phyloP scores from a whole-genome alignment of 2,888 invertebrate genomes.

The Mimas tiliae region DNA sequence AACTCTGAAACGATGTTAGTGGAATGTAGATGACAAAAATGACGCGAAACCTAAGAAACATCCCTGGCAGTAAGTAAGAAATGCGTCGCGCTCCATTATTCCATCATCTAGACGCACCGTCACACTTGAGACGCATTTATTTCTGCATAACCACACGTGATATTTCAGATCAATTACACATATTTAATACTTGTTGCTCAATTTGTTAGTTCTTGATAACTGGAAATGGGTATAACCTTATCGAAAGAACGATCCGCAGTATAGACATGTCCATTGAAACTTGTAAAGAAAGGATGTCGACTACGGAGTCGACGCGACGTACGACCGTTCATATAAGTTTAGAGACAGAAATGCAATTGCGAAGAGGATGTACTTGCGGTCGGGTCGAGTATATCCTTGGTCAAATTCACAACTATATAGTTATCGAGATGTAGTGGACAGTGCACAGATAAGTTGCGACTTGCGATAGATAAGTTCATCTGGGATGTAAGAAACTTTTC shows the following conservation, averaged over 20 bases:
- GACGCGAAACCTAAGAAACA: neutral
- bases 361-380: slow-evolving; percentile 6
- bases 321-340: slow-evolving; percentile 18
- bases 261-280: neutral
- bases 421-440: slow-evolving; percentile 9
- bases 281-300: slow-evolving; percentile 1
- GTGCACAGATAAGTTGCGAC: neutral
- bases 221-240: slow-evolving; percentile 30
- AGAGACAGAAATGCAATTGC: slow-evolving; percentile 22
- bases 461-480: slow-evolving; percentile 14
- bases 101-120: slow-evolving; percentile 41
- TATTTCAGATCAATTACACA: slow-evolving; percentile 37
- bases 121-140: slow-evolving; percentile 59
- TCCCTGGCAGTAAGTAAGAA: slow-evolving; percentile 50
- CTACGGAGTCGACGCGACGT: too few species aligned
- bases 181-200: slow-evolving; percentile 46
- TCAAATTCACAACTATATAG: neutral
- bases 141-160: slow-evolving; percentile 51
- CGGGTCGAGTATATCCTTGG: neutral
- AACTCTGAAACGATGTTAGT: too few species aligned
- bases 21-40: too few species aligned
- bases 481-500: slow-evolving; percentile 3
- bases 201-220: slow-evolving; percentile 50
- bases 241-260: neutral
- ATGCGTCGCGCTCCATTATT: slow-evolving; percentile 72